Conservation (phyloP, 2,113 vertebrate genomes). For the Struthio camelus region DNA sequence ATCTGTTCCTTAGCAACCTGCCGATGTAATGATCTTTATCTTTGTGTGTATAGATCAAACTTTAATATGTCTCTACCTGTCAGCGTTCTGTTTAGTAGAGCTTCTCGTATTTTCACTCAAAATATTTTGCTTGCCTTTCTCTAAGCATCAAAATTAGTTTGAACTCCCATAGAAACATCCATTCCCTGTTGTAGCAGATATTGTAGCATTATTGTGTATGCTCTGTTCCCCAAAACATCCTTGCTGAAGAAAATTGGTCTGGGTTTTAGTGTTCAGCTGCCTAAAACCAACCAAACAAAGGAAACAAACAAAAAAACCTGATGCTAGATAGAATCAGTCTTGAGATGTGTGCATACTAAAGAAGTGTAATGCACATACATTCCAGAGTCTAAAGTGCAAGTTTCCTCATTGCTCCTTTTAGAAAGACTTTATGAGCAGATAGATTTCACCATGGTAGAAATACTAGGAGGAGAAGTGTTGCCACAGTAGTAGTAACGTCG, state of each 20-base stretch:
- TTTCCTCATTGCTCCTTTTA: not conserved
- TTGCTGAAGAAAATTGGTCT: not conserved
- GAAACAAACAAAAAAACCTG: not conserved
- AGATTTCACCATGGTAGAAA: not conserved
- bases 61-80: constrained; percentile 25
- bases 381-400: not conserved
- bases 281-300: not conserved
- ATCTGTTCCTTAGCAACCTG: constrained; percentile 32
- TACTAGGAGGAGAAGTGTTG: not conserved
- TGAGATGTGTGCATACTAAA: not conserved
- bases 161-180: not conserved
- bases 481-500: not conserved
- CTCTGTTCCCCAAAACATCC: not conserved
- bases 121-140: not conserved
- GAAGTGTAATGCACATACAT: not conserved
- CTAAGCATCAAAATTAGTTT: constrained; percentile 7
- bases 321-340: not conserved
- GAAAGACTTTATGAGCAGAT: not conserved
- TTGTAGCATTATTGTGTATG: not conserved
- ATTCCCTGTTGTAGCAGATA: not conserved
- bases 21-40: constrained; percentile 29
- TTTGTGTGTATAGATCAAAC: not conserved
- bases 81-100: not conserved
- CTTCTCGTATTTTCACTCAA: constrained; percentile 31
- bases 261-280: not conserved